Conservation (phyloP, 2,797 vertebrate genomes). For the Protosalanx chinensis region DNA sequence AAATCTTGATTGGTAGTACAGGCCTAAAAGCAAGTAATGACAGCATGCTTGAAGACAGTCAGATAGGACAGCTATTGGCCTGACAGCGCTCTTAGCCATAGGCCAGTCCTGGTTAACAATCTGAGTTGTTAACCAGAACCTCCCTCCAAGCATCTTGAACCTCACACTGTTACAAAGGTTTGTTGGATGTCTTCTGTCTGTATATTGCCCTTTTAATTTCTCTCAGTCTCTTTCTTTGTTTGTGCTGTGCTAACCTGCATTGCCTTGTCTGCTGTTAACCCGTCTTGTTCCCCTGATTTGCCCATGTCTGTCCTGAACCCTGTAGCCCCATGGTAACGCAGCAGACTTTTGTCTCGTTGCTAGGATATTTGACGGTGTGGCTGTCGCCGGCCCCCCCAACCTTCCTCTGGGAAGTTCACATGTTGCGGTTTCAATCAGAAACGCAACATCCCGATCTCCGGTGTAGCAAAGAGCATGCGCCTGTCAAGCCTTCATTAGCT, state of each 20-base stretch:
- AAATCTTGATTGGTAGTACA: too few species aligned
- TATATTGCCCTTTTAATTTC: slow-evolving; percentile 37
- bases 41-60: background rate
- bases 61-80: too few species aligned
- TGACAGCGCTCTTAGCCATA: background rate
- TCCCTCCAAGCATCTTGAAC: background rate
- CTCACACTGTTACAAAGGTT: background rate
- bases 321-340: slow-evolving; percentile 13
- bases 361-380: slow-evolving; percentile 33
- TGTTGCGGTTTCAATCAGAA: background rate
- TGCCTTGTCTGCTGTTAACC: too few species aligned
- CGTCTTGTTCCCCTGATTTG: slow-evolving; percentile 18
- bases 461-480: slow-evolving; percentile 19
- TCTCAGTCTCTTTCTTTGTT: slow-evolving; percentile 34
- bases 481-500: slow-evolving; percentile 33
- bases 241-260: slow-evolving; percentile 57
- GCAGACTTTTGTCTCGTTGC: slow-evolving; percentile 37
- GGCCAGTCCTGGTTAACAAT: background rate
- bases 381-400: slow-evolving; percentile 9
- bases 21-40: too few species aligned
- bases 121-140: background rate
- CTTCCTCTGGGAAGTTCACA: background rate
- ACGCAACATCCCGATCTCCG: background rate
- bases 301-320: slow-evolving; percentile 30
- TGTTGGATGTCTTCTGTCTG: slow-evolving; percentile 24